These are phyloP conservation scores for Cryptocheilus praepositus DNA, from an alignment of 2,888 invertebrate genomes.

Conservation along the genomic window DNA sequence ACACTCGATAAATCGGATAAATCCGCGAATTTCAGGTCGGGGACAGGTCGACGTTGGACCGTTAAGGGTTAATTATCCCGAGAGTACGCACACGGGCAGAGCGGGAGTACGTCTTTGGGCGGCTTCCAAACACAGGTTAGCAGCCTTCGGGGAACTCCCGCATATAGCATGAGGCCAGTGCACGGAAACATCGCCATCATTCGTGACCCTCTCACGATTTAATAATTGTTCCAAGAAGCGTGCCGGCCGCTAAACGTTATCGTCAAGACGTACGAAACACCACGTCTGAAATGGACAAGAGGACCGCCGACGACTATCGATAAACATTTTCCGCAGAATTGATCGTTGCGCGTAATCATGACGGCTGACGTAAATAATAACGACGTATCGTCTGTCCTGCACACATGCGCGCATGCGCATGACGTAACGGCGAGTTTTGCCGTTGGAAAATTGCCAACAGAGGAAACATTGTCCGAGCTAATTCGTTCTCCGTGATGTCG, in stretches of 20 bases:
- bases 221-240: conserved; percentile 38
- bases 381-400: no score
- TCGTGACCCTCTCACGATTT: conserved; percentile 13
- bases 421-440: conserved; percentile 29
- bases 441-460: conserved; percentile 40
- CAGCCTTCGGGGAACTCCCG: conserved; percentile 46
- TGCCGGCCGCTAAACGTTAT: not conserved
- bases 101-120: conserved; percentile 26
- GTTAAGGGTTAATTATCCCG: no score
- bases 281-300: no score
- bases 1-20: no score
- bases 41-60: no score
- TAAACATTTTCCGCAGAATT: no score
- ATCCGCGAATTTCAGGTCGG: no score
- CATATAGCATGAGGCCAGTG: conserved; percentile 8
- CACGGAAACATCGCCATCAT: conserved; percentile 9
- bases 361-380: no score
- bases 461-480: conserved; percentile 26
- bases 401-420: not conserved
- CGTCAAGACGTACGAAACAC: not conserved
- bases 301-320: not conserved
- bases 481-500: conserved; percentile 10
- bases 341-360: no score
- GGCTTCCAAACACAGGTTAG: conserved; percentile 45
- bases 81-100: not conserved